phyloP scores from a whole-genome alignment of 2,113 vertebrate genomes.

The Tringa solitaria region DNA sequence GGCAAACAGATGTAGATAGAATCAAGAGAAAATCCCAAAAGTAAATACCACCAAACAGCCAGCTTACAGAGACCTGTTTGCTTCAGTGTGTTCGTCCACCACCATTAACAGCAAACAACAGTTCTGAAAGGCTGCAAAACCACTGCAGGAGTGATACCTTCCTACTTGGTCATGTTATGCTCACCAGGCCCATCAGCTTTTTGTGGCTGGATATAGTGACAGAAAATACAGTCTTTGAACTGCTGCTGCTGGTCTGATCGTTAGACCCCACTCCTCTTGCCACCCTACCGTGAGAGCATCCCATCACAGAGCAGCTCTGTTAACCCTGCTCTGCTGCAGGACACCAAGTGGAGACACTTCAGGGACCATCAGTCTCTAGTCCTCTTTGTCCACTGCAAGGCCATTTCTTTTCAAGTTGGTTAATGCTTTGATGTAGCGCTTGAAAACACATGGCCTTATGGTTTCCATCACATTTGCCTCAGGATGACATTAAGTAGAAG shows the following conservation, averaged over 20 bases:
- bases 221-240: not conserved
- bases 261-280: not conserved
- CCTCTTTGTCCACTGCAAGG: too few species aligned
- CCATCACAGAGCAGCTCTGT: too few species aligned
- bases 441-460: not conserved
- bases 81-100: too few species aligned
- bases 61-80: accelerated
- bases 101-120: accelerated
- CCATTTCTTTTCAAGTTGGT: not conserved
- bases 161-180: not conserved
- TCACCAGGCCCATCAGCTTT: not conserved
- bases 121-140: not conserved
- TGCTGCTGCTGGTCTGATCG: not conserved
- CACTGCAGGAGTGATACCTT: not conserved
- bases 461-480: not conserved
- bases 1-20: not conserved
- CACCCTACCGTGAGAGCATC: accelerated
- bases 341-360: too few species aligned
- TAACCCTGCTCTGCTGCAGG: accelerated
- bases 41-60: not conserved
- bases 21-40: not conserved
- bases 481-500: too few species aligned
- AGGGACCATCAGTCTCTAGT: not conserved
- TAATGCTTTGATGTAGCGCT: not conserved
- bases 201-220: not conserved